phyloP scores from a whole-genome alignment of 2,888 invertebrate species.

The Lissonota sp. region DNA sequence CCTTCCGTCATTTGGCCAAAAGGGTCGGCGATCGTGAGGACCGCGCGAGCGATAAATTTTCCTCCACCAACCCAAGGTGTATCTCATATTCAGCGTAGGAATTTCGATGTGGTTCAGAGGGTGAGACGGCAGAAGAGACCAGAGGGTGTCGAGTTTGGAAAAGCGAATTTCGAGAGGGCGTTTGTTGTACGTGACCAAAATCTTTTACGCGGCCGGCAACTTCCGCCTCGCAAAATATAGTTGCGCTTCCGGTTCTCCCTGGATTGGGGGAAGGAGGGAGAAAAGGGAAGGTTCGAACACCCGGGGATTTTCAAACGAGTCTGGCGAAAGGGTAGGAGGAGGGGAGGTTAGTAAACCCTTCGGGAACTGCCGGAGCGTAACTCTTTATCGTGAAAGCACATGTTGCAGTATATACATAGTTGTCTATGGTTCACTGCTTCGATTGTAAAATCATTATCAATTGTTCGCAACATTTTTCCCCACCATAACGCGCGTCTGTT shows the following conservation, averaged over 20 bases:
- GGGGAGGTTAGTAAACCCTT: conserved; percentile 61
- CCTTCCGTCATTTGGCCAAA: neutral
- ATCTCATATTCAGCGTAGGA: conserved; percentile 48
- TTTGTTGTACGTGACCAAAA: conserved; percentile 73
- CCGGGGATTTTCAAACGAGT: conserved; percentile 35
- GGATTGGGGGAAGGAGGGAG: conserved; percentile 9
- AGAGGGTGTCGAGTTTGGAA: conserved; percentile 17
- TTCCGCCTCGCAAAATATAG: conserved; percentile 41
- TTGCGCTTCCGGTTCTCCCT: conserved; percentile 51
- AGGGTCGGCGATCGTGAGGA: neutral
- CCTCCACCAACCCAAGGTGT: conserved; percentile 10
- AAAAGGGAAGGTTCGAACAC: conserved; percentile 26
- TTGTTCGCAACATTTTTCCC: conserved; percentile 21
- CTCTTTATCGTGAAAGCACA: conserved; percentile 71
- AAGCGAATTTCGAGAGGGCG: conserved; percentile 24
- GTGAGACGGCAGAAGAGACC: neutral
- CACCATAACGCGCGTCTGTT: conserved; percentile 14
- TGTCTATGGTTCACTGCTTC: conserved; percentile 59
- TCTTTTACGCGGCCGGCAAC: conserved; percentile 58
- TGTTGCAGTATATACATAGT: conserved; percentile 57
- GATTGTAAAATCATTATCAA: conserved; percentile 59
- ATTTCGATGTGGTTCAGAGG: conserved; percentile 32
- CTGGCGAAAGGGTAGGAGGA: neutral
- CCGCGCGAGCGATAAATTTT: conserved; percentile 43
- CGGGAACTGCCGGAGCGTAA: conserved; percentile 71